Evolutionary conservation across 2,888 invertebrate species (phyloP), one percentile per base, ranked within the genome.

Genomic region (Sturmia bella): DNA sequence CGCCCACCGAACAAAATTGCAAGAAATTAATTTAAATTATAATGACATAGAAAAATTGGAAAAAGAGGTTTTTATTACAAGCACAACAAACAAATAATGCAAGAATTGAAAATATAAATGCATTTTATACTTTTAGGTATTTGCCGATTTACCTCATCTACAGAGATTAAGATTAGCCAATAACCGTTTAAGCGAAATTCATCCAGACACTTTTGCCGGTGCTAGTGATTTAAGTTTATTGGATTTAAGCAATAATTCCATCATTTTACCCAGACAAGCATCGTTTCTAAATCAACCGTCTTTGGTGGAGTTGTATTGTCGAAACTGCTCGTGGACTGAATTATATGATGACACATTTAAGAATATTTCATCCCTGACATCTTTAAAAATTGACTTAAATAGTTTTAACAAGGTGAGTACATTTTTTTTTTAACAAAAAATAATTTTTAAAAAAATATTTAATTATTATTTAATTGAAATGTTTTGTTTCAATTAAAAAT

Each of bases 241-340:
- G 27, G 89, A 91, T 86, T 84, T 92, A 61, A 91, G 88, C 80
- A 88, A 91, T 66, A 91, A 91, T 78, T 87, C 89, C 37, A 88
- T 92, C 41, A 43, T 52, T 2, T 84, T 91, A 43, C 87, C 87
- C 3, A 82, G 84, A 24, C 87, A 87, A 39, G 86, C 86, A 1
- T 87, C 89, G 4, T 89, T 91, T 82, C 82, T 91, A 9, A 89
- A 88, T 86, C 88, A 89, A 54, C 88, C 89, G 15, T 84, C 85
- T 15, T 85, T 91, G 19, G 80, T 85, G 57, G 88, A 90, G 45
- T 85, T 92, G 11, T 87, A 87, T 56, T 87, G 92, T 74, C 88
- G 88, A 5, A 88, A 90, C 57, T 91, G 91, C 84, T 88, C 88
- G 69, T 88, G 92, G 85, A 87, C 86, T 0, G 84, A 88, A 57